Conservation (phyloP, 2,888 invertebrate genomes). For the Eutolmus rufibarbis region DNA sequence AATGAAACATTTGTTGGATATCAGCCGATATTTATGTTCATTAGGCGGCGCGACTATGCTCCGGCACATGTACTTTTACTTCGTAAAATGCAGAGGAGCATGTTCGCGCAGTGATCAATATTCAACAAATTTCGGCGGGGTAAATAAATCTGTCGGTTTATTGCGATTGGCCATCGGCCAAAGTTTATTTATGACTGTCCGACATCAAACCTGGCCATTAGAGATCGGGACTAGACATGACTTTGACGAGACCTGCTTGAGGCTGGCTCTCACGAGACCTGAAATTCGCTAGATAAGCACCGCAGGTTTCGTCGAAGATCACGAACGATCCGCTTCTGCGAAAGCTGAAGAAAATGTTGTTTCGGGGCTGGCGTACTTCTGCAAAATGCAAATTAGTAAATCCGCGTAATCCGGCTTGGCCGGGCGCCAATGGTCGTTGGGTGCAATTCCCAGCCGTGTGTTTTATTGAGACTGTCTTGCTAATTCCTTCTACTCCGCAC, state of each 20-base stretch:
- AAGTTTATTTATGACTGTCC: slow-evolving; percentile 45
- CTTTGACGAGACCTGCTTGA: slow-evolving; percentile 12
- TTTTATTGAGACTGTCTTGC: slow-evolving; percentile 8
- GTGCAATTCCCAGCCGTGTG: neutral
- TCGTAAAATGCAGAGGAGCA: neutral
- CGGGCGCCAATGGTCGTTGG: neutral
- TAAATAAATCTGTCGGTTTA: slow-evolving; percentile 46
- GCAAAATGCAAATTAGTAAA: neutral
- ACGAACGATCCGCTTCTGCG: neutral
- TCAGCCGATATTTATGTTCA: neutral
- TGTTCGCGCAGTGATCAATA: slow-evolving; percentile 10
- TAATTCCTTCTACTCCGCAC: neutral
- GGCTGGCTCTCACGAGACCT: neutral
- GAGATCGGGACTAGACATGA: slow-evolving; percentile 7
- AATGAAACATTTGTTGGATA: slow-evolving; percentile 16
- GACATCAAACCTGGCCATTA: slow-evolving; percentile 41
- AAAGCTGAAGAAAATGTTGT: slow-evolving; percentile 5
- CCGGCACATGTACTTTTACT: neutral
- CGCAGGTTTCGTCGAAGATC: neutral
- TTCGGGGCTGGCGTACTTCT: neutral
- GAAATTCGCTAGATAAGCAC: neutral
- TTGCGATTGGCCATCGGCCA: slow-evolving; percentile 46
- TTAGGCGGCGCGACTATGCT: neutral
- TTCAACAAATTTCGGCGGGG: slow-evolving; percentile 31
- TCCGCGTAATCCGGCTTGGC: neutral